A percentile compares a stretch with the other conserved stretches of the same genome.
These are phyloP conservation scores for Whitmania pigra DNA, from an alignment of 1,140 invertebrate genomes.

Conservation along the genomic window DNA sequence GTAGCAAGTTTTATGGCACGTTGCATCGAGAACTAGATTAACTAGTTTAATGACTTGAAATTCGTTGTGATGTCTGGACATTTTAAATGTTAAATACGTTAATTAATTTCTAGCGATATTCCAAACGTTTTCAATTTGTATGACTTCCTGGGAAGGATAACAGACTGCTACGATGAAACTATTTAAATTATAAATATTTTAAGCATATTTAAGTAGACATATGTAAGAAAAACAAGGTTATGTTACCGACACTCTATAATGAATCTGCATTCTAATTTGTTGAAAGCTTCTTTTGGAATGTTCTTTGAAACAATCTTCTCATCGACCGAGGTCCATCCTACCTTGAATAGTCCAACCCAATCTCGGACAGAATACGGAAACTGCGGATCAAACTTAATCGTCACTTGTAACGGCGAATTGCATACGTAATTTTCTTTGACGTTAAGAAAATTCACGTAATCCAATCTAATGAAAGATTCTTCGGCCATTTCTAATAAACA, in stretches of 20 bases:
- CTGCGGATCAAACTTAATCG: not conserved
- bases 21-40: not conserved
- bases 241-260: too few species aligned
- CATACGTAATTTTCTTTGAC: not conserved
- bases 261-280: too few species aligned
- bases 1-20: not conserved
- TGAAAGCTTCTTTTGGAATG: not conserved
- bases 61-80: not conserved
- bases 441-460: not conserved
- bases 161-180: not conserved
- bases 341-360: slow-evolving; percentile 13
- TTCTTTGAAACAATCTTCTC: not conserved
- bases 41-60: not conserved
- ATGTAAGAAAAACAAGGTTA: too few species aligned
- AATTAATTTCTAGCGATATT: not conserved
- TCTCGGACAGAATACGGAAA: not conserved
- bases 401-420: not conserved
- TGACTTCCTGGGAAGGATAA: not conserved
- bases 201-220: not conserved
- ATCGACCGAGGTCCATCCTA: not conserved
- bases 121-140: not conserved
- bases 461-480: not conserved
- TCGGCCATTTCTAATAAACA: too few species aligned
- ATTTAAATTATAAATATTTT: not conserved
- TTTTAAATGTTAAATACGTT: not conserved